phyloP scores from a whole-genome alignment of 2,113 vertebrate species.

The Malaclemys terrapin region DNA sequence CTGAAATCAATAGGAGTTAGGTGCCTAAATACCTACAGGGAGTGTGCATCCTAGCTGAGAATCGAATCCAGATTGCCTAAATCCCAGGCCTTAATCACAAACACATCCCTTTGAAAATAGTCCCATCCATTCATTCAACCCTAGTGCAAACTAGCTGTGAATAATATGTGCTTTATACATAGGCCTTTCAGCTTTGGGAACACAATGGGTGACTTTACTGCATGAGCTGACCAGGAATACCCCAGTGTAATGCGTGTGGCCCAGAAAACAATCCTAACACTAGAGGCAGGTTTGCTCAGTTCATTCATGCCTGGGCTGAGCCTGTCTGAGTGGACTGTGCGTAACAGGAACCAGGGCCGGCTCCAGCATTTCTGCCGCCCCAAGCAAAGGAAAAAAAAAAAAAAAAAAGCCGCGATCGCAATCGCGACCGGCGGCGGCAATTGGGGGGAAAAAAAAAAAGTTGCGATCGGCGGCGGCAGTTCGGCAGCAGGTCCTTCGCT shows the following conservation, averaged over 20 bases:
- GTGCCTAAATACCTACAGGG: neutral
- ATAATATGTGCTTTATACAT: neutral
- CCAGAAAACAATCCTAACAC: neutral
- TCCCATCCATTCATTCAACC: neutral
- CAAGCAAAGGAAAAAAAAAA: too few species aligned
- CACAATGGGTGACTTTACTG: neutral
- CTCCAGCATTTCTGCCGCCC: too few species aligned
- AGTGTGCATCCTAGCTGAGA: neutral
- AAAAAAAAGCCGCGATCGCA: too few species aligned
- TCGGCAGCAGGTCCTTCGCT: too few species aligned
- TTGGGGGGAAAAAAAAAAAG: too few species aligned
- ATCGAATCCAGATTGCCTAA: neutral
- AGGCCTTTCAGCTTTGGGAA: neutral
- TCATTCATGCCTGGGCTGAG: neutral
- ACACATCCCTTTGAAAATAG: neutral
- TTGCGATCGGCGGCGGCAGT: too few species aligned
- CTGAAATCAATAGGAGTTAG: neutral
- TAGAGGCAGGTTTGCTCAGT: neutral
- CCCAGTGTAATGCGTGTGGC: rapidly evolving
- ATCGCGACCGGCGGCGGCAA: too few species aligned
- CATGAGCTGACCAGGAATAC: neutral
- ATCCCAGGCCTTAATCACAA: neutral
- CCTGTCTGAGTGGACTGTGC: neutral
- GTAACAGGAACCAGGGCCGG: neutral
- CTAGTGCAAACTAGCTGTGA: rapidly evolving